Conservation (phyloP, 2,113 vertebrate species). For the Cygnus atratus region DNA sequence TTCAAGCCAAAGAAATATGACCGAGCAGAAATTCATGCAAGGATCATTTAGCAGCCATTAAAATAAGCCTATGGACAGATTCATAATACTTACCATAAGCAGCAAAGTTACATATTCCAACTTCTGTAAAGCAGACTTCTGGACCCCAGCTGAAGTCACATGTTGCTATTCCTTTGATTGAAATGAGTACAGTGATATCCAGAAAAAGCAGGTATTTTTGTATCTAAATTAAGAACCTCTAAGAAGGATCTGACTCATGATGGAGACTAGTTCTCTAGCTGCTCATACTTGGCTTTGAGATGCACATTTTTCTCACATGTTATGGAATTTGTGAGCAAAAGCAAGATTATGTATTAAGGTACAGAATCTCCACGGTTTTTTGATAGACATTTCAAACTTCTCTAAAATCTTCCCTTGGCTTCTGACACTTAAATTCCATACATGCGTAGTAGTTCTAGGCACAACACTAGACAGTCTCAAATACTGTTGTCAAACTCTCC, state of each 20-base stretch:
- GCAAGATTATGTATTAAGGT: background rate
- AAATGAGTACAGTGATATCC: background rate
- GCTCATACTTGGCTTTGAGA: background rate
- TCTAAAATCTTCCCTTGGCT: background rate
- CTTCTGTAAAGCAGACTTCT: background rate
- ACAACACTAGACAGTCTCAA: background rate
- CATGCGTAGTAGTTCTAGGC: background rate
- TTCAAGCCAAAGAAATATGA: background rate
- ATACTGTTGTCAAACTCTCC: background rate
- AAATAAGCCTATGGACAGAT: background rate
- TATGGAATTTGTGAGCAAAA: background rate
- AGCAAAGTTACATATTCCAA: background rate
- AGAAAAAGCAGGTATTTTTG: background rate
- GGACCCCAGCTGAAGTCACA: background rate
- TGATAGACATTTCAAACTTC: background rate
- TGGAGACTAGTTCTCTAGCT: background rate
- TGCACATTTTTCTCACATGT: background rate
- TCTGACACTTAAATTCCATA: background rate
- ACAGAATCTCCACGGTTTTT: background rate
- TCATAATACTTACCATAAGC: background rate
- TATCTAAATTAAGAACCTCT: background rate
- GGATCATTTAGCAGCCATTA: background rate
- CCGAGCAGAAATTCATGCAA: background rate
- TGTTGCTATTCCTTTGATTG: background rate
- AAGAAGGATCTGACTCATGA: background rate